Evolutionary conservation across 1,140 invertebrate species (phyloP), one percentile per base, ranked within the genome.

Genomic region (Drosophila ananassae): DNA sequence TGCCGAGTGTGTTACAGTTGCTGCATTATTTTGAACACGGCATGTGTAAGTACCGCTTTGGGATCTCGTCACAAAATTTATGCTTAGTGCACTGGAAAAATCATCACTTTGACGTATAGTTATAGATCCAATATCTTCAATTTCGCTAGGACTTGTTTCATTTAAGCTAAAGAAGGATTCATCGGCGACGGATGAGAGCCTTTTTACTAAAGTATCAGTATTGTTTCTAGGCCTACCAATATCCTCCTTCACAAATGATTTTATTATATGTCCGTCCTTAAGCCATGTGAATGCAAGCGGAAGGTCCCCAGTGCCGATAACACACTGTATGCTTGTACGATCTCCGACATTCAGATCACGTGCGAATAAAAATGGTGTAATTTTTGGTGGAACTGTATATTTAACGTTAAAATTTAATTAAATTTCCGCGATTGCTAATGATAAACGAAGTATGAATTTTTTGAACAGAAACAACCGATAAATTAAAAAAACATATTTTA

Each of bases 41-140:
- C 95, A 96, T 62, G 95, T 95, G 92, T 96, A 96, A 81, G 94
- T 95, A 77, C 95, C 95, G 83, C 94, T 94, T 92, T 95, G 95
- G 75, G 92, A 92, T 66, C 94, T 93, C 78, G 93, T 93, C 66
- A 95, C 94, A 87, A 93, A 93, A 92, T 92, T 93, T 91, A 95
- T 94, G 91, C 93, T 94, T 81, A 95, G 93, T 73, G 93, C 93
- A 91, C 94, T 94, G 79, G 94, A 94, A 92, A 94, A 94, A 90
- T 94, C 93, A 90, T 94, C 94, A 92, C 94, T 93, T 92, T 95
- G 94, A 79, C 94, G 94, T 77, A 95, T 93, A 76, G 91, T 93
- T 89, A 94, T 93, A 79, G 67, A 63, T 91, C 92, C 91, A 91
- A 81, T 90, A 92, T 91, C 83, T 79, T 90, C 79, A 85, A 77